Conservation (phyloP, 2,888 invertebrate genomes). For the Augochlorella aurata region DNA sequence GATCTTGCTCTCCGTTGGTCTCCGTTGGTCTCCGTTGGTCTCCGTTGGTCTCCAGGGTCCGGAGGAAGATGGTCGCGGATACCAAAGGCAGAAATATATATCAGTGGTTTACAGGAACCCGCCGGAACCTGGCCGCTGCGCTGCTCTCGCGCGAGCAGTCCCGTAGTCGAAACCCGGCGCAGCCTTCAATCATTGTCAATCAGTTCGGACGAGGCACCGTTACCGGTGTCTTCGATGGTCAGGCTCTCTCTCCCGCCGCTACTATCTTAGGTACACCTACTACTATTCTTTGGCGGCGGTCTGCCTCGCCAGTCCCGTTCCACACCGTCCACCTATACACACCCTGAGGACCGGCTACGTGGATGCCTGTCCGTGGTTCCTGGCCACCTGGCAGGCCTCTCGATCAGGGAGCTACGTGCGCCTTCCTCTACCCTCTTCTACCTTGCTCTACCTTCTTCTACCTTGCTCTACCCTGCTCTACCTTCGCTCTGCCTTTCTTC, state of each 20-base stretch:
- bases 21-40: too few species aligned
- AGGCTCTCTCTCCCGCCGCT: constrained; percentile 35
- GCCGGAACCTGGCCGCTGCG: constrained; percentile 27
- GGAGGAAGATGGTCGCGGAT: constrained; percentile 53
- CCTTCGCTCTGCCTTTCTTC: neutral
- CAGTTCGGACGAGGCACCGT: constrained; percentile 75
- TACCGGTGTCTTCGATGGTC: constrained; percentile 64
- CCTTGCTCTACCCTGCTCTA: neutral
- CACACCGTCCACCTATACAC: constrained; percentile 46
- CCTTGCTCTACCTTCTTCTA: neutral
- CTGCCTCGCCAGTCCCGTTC: constrained; percentile 65
- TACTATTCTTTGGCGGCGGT: constrained; percentile 65
- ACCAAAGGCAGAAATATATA: constrained; percentile 52
- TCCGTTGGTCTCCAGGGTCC: neutral
- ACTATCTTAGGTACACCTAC: constrained; percentile 64
- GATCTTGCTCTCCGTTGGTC: too few species aligned
- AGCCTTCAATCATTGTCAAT: constrained; percentile 77
- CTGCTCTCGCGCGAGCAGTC: constrained; percentile 14
- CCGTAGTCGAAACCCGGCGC: constrained; percentile 57
- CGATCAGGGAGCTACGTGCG: constrained; percentile 19
- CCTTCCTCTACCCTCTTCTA: neutral
- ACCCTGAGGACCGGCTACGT: constrained; percentile 26
- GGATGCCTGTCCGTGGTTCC: constrained; percentile 24
- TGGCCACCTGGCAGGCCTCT: constrained; percentile 38
- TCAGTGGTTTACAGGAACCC: constrained; percentile 57